These are phyloP conservation scores for Lateolabrax maculatus DNA, from an alignment of 2,797 vertebrate species.

Conservation along the genomic window DNA sequence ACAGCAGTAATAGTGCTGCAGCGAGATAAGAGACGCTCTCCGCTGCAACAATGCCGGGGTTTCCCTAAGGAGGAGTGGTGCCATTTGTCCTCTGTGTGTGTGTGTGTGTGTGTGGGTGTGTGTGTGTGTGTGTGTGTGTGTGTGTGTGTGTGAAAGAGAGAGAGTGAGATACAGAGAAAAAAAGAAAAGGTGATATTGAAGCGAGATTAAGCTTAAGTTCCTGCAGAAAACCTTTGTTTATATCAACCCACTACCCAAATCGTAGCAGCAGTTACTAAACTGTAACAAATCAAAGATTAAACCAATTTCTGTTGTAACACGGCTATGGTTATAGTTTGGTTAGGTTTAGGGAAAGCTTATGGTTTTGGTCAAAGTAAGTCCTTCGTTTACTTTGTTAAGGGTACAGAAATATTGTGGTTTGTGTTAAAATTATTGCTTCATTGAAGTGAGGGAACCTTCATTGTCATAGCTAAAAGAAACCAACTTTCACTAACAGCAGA, in stretches of 20 bases:
- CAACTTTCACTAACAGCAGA: not conserved
- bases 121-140: no score
- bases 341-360: not conserved
- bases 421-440: not conserved
- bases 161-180: not conserved
- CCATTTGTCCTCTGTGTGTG: slow-evolving; percentile 14
- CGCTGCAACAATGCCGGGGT: slow-evolving; percentile 2
- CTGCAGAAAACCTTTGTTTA: not conserved
- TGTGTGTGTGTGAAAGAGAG: not conserved
- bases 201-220: slow-evolving; percentile 5
- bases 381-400: not conserved
- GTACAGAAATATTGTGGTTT: not conserved
- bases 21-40: slow-evolving; percentile 2
- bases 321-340: not conserved
- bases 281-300: not conserved
- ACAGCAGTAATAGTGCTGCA: slow-evolving; percentile 23
- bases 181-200: not conserved
- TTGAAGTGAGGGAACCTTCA: not conserved
- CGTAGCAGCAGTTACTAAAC: no score
- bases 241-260: not conserved
- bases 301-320: not conserved
- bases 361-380: not conserved
- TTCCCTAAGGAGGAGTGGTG: slow-evolving; percentile 26
- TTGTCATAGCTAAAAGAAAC: not conserved
- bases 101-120: not conserved